Base-by-base conservation (phyloP, 2,113 vertebrate genomes). In the Hippocampus comes region DNA sequence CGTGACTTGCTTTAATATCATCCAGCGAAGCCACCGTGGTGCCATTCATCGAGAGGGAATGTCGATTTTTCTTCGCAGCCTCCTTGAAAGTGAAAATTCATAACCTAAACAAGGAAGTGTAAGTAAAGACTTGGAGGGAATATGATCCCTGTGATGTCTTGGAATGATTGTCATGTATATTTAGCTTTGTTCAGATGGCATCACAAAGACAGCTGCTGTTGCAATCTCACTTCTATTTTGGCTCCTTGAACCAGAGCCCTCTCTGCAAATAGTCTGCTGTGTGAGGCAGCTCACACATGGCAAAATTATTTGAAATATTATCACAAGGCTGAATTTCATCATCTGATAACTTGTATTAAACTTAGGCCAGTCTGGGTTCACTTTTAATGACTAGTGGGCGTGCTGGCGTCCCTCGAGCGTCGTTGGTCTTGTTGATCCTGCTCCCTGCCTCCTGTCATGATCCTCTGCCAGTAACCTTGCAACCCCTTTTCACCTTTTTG, bases 151-250 rank as follows among this genome's bases (percentile, higher is more conserved):
- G 70, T 55, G 53, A 75, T 80, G 81, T 80, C 83, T 86, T 80
- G 75, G 75, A 70, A 68, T 84, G 76, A 90, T 88, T 89, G 85
- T 86, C 63, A 14, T 64, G 48, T 88, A 86, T 85, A 84, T 89
- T 83, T 85, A 89, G 87, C 78, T 55, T 55, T 2, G 70, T 30
- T 74, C 76, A 63, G 48, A 75, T 67, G 70, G 76, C 68, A 53
- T 80, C 82, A 87, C 86, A 87, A 84, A 88, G 85, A 82, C 90
- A 90, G 90, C 89, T 91, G 90, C 82, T 86, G 85, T 86, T 86
- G 76, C 82, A 75, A 67, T 66, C 78, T 78, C 73, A 64, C 63
- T 78, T 80, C 86, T 90, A 86, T 89, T 87, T 91, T 76, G 11
- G 78, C 83, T 72, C 9, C 77, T 82, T 81, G 78, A 80, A 80